Evolutionary conservation across 2,797 vertebrate species (phyloP), one percentile per base, ranked within the genome.

Genomic region (Semaprochilodus insignis): DNA sequence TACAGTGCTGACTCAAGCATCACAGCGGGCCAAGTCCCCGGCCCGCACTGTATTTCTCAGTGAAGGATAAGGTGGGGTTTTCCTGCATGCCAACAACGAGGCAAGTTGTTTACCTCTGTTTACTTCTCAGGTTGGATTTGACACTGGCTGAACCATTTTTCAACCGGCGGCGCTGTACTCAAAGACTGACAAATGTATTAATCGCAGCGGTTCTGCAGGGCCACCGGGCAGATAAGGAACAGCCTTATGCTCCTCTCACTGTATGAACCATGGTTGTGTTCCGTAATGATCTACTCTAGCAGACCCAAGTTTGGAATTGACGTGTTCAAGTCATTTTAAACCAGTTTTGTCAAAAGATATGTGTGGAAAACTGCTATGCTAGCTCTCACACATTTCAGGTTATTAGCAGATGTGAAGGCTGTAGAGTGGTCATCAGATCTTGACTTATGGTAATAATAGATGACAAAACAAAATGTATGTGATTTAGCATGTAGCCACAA

Each of bases 1-100:
- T 15, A 44, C 3, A 4, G 14, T 72, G 77, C 77, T 77, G 60
- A 84, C 66, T 80, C 78, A 79, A 65, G 57, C 82, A 66, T 57
- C 52, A 27, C 73, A 57, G 44, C 36, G 13, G 79, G 76, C 73
- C 80, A 55, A 71, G 44, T 14, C 69, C 66, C 77, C 34, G 65
- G 34, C 57, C 73, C 6, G 55, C 27, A 25, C 21, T 55, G 66
- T 48, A 74, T 57, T 70, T 83, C 77, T 78, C 31, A 55, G 40
- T 55, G 15, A 80, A 60, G 55, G n/a, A 77, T 71, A 55, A 44
- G 51, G 65, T n/a, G 21, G 15, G 17, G 8, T 72, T 36, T 59
- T 84, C 52, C 54, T 74, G 23, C 60, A 40, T 21, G 25, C 40
- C 62, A 65, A 21, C 44, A 40, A 67, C 80, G 14, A 60, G 59